Conservation (phyloP, 2,797 vertebrate species). For the Coracias cyanogaster region DNA sequence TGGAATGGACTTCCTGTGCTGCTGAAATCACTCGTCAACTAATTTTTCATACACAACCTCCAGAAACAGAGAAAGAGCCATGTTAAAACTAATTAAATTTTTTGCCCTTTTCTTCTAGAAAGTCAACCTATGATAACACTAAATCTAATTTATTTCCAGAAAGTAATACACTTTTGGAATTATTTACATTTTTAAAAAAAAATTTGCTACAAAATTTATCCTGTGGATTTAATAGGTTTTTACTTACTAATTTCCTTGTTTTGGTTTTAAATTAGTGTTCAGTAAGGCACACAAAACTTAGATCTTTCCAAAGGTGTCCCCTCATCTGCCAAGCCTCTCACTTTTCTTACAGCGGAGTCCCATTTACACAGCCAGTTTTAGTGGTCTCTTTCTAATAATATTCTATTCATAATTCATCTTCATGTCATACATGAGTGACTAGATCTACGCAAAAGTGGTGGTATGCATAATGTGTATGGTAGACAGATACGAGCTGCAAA, state of each 20-base stretch:
- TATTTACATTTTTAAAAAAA: not conserved
- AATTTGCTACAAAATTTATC: not conserved
- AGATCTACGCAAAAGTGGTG: not conserved
- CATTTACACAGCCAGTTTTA: not conserved
- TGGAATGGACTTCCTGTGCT: not conserved
- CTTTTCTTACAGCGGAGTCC: not conserved
- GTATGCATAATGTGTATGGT: not conserved
- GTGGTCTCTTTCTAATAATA: not conserved
- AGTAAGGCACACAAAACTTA: accelerated
- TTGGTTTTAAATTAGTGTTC: not conserved
- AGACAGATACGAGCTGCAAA: not conserved
- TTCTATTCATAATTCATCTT: not conserved
- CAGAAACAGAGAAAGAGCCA: not conserved
- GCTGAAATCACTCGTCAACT: not conserved
- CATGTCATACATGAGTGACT: not conserved
- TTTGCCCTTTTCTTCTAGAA: not conserved
- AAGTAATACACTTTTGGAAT: not conserved
- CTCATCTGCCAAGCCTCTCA: not conserved
- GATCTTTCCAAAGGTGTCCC: not conserved
- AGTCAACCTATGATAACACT: not conserved
- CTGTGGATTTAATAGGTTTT: not conserved
- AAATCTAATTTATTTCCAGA: not conserved
- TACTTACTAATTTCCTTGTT: not conserved
- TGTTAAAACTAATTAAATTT: not conserved
- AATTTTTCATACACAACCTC: not conserved